These are phyloP conservation scores for Nomia melanderi DNA, from an alignment of 1,140 invertebrate genomes.

Conservation along the genomic window DNA sequence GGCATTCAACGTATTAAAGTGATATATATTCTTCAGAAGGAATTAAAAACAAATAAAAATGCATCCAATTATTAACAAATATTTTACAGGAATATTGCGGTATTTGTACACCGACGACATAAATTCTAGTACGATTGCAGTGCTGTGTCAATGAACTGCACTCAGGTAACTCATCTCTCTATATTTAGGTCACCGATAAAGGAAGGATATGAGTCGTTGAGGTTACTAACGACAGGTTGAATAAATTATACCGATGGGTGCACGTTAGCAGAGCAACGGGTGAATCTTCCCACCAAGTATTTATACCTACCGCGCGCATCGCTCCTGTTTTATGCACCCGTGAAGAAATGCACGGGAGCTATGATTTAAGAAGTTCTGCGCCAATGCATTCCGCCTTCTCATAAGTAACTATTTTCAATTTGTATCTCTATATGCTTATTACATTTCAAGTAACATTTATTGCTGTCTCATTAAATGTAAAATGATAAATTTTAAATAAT, in stretches of 20 bases:
- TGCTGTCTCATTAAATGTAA: too few species aligned
- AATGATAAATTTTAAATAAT: too few species aligned
- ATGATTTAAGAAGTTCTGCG: background rate
- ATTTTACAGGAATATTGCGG: background rate
- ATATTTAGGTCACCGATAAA: slow-evolving; percentile 61
- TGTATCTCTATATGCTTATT: background rate
- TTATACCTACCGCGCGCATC: slow-evolving; percentile 25
- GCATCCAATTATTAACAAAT: too few species aligned
- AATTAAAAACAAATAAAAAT: too few species aligned
- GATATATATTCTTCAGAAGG: too few species aligned
- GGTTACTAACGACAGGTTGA: slow-evolving; percentile 59
- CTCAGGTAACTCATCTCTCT: slow-evolving; percentile 13
- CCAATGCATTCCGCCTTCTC: background rate
- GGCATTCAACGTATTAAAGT: too few species aligned
- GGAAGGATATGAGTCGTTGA: slow-evolving; percentile 63
- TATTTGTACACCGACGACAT: slow-evolving; percentile 5
- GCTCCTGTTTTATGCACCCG: background rate
- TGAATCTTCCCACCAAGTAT: slow-evolving; percentile 41
- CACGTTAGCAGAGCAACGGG: slow-evolving; percentile 34
- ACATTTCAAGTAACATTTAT: background rate
- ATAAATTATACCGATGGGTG: slow-evolving; percentile 62
- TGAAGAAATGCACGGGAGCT: background rate
- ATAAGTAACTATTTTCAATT: background rate
- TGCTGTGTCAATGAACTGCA: slow-evolving; percentile 31
- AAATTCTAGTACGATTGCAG: slow-evolving; percentile 14